Conservation (phyloP, 2,797 vertebrate genomes). For the Hydrocynus forskahlii region DNA sequence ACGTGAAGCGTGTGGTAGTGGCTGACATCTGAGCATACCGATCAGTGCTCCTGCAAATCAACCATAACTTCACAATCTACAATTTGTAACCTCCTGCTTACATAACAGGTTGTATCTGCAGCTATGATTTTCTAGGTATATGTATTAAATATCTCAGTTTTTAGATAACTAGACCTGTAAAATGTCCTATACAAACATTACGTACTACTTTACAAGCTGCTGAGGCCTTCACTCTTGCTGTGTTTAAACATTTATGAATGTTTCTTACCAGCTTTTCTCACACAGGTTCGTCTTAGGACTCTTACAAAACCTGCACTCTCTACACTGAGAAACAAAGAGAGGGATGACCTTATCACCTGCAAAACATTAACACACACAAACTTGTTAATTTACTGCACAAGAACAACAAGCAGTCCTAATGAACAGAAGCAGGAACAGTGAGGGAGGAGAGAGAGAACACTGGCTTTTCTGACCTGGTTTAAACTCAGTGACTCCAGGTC, state of each 20-base stretch:
- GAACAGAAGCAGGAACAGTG: neutral
- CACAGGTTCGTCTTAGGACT: slow-evolving; percentile 98
- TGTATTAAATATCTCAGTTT: too few relatives aligned
- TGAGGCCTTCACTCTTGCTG: too few relatives aligned
- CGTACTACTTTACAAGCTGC: too few relatives aligned
- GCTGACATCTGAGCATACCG: slow-evolving; percentile 84
- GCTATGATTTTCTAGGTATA: too few relatives aligned
- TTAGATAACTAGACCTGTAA: too few relatives aligned
- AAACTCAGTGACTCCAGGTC: slow-evolving; percentile 75
- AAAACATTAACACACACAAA: too few relatives aligned
- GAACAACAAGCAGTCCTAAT: neutral
- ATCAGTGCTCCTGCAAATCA: too few relatives aligned
- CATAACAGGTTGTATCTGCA: too few relatives aligned
- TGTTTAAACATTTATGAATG: too few relatives aligned
- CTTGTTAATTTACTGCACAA: slow-evolving; percentile 52
- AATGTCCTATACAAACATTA: too few relatives aligned
- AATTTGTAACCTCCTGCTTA: too few relatives aligned
- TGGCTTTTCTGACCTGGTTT: slow-evolving; percentile 69
- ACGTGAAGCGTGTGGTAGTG: slow-evolving; percentile 91
- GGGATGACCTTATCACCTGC: slow-evolving; percentile 94
- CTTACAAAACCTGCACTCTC: slow-evolving; percentile 96
- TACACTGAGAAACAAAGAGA: slow-evolving; percentile 92
- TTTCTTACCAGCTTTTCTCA: slow-evolving; percentile 98
- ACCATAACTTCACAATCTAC: too few relatives aligned
- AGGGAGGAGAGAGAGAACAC: neutral